Base-by-base conservation (phyloP, 2,797 vertebrate genomes). In the Halcyon badia region DNA sequence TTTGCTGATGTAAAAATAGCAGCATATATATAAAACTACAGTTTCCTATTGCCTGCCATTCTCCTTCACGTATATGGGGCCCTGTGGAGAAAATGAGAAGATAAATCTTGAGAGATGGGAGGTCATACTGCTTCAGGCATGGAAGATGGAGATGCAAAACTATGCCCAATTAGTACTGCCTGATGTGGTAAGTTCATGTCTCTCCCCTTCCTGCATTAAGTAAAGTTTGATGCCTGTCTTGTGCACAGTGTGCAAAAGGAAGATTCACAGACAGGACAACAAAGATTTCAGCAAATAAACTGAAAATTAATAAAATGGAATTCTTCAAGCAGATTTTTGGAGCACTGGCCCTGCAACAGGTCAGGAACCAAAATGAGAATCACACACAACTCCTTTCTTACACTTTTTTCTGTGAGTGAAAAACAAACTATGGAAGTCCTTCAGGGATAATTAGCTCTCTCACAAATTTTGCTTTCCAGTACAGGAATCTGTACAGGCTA, bases 351-450 rank as follows among this genome's bases (percentile, higher is more conserved):
- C 11, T 41, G 10, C 5, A n/a, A 17, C 28, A 78, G 3, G 5
- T 6, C 30, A 88, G 51, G 21, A 54, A 70, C 12, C 0, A 1
- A 3, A 39, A 9, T 17, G 8, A 41, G 5, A 31, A 2, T 26
- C 18, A 46, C 11, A 35, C 5, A 9, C 5, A 56, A 4, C 1
- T 58, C 9, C 14, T 80, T 8, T 8, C 20, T 75, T 41, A 26
- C 0, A 4, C 1, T 3, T 76, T 62, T 14, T 7, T 62, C 12
- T 69, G 14, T 14, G 19, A 10, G 13, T 7, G 7, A 60, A 61
- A 78, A 49, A 57, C 31, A 14, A 79, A 15, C 11, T n/a, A 8
- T n/a, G 20, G 11, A 42, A 64, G 5, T 39, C 11, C 41, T 62
- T 62, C 14, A 10, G 20, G 9, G n/a, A 49, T n/a, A 80, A 87